Evolutionary conservation across 2,888 invertebrate genomes (phyloP), one percentile per base, ranked within the genome.

Genomic region (Hydrotaea diabolus): DNA sequence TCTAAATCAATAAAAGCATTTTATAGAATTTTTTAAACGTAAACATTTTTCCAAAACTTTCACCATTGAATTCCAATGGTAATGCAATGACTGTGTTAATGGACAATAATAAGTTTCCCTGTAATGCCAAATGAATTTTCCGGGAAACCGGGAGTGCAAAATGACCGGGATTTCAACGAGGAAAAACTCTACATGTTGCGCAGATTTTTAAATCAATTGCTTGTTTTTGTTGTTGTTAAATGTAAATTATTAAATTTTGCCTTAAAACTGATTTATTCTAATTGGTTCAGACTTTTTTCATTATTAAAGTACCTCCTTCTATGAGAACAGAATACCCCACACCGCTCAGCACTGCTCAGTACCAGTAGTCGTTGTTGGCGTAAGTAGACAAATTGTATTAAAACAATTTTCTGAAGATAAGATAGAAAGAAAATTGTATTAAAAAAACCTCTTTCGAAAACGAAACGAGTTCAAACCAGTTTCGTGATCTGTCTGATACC

Each of bases 351-450:
- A 39, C 66, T 2, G n/a, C n/a, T 21, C 17, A 0, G 26, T 17
- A 43, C 21, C 19, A 36, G n/a, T n/a, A n/a, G n/a, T n/a, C n/a
- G n/a, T n/a, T n/a, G n/a, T n/a, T n/a, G n/a, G 39, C 59, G 74
- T 57, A 75, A 76, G 43, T 46, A 78, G 66, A 82, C 77, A 82
- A 82, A 82, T 78, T 82, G 77, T 82, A 59, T 78, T 74, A 59
- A 78, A 59, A 66, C 46, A 36, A 23, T 74, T 72, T 64, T 59
- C 26, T 49, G 49, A 13, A 57, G 80, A 77, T 77, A 77, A 73
- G 77, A 71, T 55, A 43, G 79, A 74, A 31, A 43, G 23, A 19
- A 64, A 79, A 83, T 39, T 11, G 31, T 21, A 73, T 36, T 19
- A 43, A 55, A 21, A 66, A 77, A 80, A 59, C 76, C 59, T 80